Evolutionary conservation across 2,797 vertebrate genomes (phyloP).

Genomic region (Stomatorhinus walkeri): DNA sequence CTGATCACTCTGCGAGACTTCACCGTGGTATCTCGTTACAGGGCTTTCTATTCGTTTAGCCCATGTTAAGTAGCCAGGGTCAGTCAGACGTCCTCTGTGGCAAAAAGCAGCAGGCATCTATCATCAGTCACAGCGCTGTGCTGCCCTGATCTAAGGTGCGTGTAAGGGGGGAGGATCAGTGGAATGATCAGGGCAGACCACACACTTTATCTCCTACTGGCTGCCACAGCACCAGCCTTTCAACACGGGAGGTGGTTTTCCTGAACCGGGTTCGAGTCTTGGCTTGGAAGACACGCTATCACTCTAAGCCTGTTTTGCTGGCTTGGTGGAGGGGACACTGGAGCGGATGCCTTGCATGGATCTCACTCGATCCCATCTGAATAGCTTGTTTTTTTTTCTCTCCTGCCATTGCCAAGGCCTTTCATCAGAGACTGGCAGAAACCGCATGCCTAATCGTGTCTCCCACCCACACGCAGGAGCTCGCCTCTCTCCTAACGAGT

Average conservation of each 20-base stretch:
- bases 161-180: background rate
- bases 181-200: background rate
- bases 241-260: background rate
- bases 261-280: background rate
- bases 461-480: slow-evolving; percentile 5
- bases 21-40: background rate
- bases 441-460: slow-evolving; percentile 13
- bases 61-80: background rate
- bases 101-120: background rate
- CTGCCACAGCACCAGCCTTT: background rate
- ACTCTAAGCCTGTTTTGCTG: background rate
- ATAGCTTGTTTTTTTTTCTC: background rate
- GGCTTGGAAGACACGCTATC: background rate
- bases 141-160: background rate
- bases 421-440: slow-evolving; percentile 13
- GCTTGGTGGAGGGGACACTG: background rate
- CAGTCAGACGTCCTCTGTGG: background rate
- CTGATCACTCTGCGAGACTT: background rate
- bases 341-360: background rate
- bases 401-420: background rate
- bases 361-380: background rate
- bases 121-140: background rate
- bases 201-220: background rate
- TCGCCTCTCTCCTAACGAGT: background rate
- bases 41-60: background rate